Percentiles rank a stretch among this genome's conserved stretches.
phyloP scores from a whole-genome alignment of 1,140 invertebrate species.

The Periplaneta americana region DNA sequence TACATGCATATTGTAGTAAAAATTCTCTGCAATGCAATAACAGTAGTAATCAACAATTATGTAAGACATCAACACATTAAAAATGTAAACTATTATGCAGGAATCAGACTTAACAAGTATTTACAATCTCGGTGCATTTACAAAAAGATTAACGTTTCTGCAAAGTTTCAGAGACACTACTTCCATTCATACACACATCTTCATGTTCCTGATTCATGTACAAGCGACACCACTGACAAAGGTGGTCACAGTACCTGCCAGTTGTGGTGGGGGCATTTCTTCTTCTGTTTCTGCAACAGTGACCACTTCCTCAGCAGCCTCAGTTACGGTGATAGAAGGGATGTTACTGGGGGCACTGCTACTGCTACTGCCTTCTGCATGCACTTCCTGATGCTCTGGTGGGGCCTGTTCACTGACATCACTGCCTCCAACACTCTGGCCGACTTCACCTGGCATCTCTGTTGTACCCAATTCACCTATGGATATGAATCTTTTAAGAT shows the following conservation, averaged over 20 bases:
- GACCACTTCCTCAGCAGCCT: background rate
- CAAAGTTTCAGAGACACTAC: too few species aligned
- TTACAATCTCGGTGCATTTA: too few species aligned
- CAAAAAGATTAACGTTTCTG: too few species aligned
- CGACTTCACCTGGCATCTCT: constrained; percentile 8
- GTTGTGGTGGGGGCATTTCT: constrained; percentile 5
- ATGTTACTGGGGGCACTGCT: background rate
- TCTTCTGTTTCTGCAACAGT: background rate
- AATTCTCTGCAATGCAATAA: too few species aligned
- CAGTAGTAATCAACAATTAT: too few species aligned
- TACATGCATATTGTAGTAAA: too few species aligned
- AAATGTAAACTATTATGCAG: too few species aligned
- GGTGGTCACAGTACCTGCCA: background rate
- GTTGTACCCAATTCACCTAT: background rate
- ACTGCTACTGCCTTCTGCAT: background rate
- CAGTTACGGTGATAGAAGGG: constrained; percentile 6
- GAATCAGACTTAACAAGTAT: too few species aligned
- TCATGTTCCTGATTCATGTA: too few species aligned
- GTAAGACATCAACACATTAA: too few species aligned
- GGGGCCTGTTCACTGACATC: background rate
- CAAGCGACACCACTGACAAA: background rate
- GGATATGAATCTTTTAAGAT: too few species aligned
- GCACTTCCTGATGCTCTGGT: background rate
- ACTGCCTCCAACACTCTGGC: constrained; percentile 1
- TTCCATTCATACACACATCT: too few species aligned